A percentile compares a stretch with the other conserved stretches of the same genome.
Evolutionary conservation across 2,797 vertebrate species (phyloP).

Genomic region (Cichlasoma orientale): DNA sequence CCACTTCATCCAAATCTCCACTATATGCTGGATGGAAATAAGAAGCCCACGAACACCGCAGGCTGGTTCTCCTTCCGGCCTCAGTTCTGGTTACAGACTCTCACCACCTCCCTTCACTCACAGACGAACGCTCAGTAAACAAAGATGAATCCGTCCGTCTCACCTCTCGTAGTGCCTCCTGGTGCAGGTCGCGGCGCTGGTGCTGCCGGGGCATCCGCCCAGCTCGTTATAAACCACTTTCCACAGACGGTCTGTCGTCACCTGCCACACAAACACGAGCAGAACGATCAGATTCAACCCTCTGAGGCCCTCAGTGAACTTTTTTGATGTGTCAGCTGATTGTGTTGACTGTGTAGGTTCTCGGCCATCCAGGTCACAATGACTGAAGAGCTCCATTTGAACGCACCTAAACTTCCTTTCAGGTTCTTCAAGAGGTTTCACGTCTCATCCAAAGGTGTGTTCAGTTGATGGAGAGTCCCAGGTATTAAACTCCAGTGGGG

Average conservation of each 20-base stretch:
- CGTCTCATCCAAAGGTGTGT: no score
- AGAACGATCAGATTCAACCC: background rate
- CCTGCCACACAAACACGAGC: conserved; percentile 61
- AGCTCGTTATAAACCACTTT: conserved; percentile 86
- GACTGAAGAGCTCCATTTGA: background rate
- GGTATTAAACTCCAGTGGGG: no score
- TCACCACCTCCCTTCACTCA: background rate
- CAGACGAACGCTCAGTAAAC: no score
- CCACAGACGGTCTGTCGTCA: conserved; percentile 82
- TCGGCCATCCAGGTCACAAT: fast-evolving
- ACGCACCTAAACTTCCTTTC: no score
- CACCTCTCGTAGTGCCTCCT: conserved; percentile 86
- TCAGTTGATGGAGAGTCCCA: no score
- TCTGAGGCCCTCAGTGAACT: background rate
- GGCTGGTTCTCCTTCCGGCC: background rate
- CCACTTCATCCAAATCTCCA: background rate
- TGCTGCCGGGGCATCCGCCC: conserved; percentile 85
- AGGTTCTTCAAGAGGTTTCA: no score
- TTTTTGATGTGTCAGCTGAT: no score
- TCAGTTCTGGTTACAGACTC: background rate
- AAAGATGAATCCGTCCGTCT: background rate
- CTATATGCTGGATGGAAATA: background rate
- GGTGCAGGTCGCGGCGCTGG: conserved; percentile 86
- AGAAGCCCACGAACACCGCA: background rate
- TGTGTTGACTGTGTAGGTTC: background rate